These are phyloP conservation scores for Oscheius sp. DNA, from an alignment of 2,888 invertebrate genomes.

Conservation along the genomic window DNA sequence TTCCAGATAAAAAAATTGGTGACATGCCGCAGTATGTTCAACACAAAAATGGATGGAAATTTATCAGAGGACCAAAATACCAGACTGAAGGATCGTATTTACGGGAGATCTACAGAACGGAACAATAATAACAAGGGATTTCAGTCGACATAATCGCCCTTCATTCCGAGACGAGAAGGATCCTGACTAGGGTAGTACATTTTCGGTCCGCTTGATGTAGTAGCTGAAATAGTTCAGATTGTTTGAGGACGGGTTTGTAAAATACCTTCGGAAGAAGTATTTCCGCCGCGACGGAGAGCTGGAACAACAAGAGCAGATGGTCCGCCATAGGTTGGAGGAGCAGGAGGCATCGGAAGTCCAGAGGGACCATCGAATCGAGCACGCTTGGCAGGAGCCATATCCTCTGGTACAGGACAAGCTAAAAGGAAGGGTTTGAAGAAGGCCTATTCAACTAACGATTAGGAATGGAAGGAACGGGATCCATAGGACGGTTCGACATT, in stretches of 20 bases:
- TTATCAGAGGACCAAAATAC: no score
- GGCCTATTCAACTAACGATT: constrained; percentile 47
- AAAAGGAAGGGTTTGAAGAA: not conserved
- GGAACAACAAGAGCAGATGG: constrained; percentile 52
- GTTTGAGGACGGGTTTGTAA: not conserved
- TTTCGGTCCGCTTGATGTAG: constrained; percentile 58
- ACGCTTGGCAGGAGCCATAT: constrained; percentile 50
- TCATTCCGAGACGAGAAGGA: constrained; percentile 80
- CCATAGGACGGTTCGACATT: constrained; percentile 47
- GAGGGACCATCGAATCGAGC: constrained; percentile 40
- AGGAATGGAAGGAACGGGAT: constrained; percentile 68
- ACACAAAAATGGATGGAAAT: no score
- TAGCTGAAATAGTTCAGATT: not conserved
- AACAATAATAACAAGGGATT: not conserved
- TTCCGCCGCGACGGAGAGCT: constrained; percentile 39
- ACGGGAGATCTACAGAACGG: constrained; percentile 9
- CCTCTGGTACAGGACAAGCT: constrained; percentile 53
- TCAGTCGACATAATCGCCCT: constrained; percentile 65
- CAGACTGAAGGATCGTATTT: no score
- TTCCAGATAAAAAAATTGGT: no score
- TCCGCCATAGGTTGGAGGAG: constrained; percentile 76
- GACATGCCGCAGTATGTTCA: no score
- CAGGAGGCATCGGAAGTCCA: constrained; percentile 75
- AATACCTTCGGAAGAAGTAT: constrained; percentile 7
- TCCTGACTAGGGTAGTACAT: constrained; percentile 97